Evolutionary conservation across 2,888 invertebrate species (phyloP), one percentile per base, ranked within the genome.

Genomic region (Liposcelis brunnea): DNA sequence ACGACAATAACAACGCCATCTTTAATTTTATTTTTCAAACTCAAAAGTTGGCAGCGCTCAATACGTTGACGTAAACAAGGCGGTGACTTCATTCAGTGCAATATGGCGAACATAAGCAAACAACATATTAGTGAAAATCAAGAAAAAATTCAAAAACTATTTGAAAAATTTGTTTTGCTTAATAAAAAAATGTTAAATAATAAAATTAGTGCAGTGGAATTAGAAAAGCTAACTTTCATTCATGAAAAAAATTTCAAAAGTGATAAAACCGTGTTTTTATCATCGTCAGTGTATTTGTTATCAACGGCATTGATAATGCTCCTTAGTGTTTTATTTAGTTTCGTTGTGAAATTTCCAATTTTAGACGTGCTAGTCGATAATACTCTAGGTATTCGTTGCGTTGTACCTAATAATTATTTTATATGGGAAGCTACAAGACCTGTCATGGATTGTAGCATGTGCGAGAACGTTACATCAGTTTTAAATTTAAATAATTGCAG

Each of bases 391-490:
- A 67, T 74, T 51, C 72, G 83, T 57, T 90, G 90, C 64, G 64
- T 86, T 51, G 58, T 89, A 58, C 78, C 81, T 51, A 84, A 82
- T 62, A 87, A 87, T 67, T 84, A 82, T 61, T 68, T 89, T 49
- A 66, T 86, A 52, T 85, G 85, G 85, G 89, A 90, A 66, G 81
- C 82, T 44, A 80, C 85, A 16, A 69, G 89, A 52, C 89, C 89
- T 19, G 68, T 84, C 45, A 79, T 84, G 16, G 74, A 85, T 63
- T 90, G 90, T 59, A 67, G 70, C 55, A 83, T 82, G 63, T 89
- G 89, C 64, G 63, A 66, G 53, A 75, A 75, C 53, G 66, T 84
- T 48, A 69, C 71, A 44, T 69, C 70, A 52, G 80, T 84, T 36
- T 63, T 80, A 51, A 68, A 82, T 53, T 61, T 86, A 49, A 60